Evolutionary conservation across 2,113 vertebrate species (phyloP).

Genomic region (Pavo muticus): DNA sequence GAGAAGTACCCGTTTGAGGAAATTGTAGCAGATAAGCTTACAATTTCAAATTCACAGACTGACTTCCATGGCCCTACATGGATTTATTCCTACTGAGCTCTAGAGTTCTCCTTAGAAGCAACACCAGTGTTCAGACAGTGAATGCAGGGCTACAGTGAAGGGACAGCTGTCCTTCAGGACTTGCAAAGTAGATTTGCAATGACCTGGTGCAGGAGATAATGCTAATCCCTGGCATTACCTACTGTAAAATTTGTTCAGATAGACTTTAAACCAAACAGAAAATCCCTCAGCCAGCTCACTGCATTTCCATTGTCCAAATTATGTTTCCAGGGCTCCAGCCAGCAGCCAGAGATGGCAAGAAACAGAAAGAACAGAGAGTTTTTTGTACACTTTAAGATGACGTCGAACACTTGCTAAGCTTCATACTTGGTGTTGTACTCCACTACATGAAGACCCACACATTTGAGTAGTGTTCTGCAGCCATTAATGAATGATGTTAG

Average conservation of each 20-base stretch:
- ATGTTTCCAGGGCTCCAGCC: neutral
- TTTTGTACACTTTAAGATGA: neutral
- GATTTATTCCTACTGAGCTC: neutral
- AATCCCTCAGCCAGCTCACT: neutral
- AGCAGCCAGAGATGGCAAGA: neutral
- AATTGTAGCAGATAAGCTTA: neutral
- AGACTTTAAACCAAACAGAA: slow-evolving; percentile 13
- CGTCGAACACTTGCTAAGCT: neutral
- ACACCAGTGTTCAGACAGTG: neutral
- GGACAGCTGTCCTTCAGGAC: neutral
- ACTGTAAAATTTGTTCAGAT: neutral
- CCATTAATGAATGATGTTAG: neutral
- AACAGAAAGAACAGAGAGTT: neutral
- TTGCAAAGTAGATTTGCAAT: neutral
- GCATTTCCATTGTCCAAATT: neutral
- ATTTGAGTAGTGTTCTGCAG: neutral
- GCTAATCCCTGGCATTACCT: neutral
- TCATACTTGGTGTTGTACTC: neutral
- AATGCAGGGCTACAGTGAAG: neutral
- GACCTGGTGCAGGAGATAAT: neutral
- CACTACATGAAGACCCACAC: neutral
- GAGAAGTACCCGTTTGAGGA: neutral
- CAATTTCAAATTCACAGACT: neutral
- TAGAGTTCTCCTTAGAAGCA: neutral
- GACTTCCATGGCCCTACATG: neutral